These are phyloP conservation scores for Cynaeus angustus DNA, from an alignment of 2,888 invertebrate genomes.

Conservation along the genomic window DNA sequence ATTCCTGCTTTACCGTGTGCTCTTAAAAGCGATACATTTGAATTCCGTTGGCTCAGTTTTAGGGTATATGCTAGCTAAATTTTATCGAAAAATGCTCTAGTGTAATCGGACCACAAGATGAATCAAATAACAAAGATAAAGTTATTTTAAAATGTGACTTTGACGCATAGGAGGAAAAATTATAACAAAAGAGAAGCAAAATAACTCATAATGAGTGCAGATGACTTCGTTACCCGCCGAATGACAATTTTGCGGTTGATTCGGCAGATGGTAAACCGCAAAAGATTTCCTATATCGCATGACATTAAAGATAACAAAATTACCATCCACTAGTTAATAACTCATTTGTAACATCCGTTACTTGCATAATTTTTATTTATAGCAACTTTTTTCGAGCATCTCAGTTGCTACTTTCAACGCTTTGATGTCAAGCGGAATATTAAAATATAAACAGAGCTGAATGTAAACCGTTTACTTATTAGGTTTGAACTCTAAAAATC, in stretches of 20 bases:
- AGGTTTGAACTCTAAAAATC: too few species aligned
- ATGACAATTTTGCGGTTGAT: slow-evolving; percentile 15
- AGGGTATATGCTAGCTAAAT: slow-evolving; percentile 4
- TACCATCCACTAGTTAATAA: neutral
- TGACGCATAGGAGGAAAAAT: neutral
- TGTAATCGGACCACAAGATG: too few species aligned
- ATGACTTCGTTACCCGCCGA: neutral
- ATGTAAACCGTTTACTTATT: too few species aligned
- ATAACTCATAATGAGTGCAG: neutral
- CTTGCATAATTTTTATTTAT: slow-evolving; percentile 7
- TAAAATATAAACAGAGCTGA: too few species aligned
- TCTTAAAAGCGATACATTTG: slow-evolving; percentile 12
- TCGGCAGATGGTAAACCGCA: slow-evolving; percentile 20
- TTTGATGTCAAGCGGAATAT: too few species aligned
- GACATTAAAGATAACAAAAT: neutral
- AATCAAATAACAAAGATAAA: too few species aligned
- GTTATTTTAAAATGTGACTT: too few species aligned
- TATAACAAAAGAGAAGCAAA: neutral
- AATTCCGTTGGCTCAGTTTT: slow-evolving; percentile 19
- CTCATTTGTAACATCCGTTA: slow-evolving; percentile 4
- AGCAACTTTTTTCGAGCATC: neutral
- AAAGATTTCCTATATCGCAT: slow-evolving; percentile 5
- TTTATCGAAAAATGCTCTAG: slow-evolving; percentile 1
- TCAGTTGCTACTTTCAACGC: too few species aligned
- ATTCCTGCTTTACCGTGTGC: slow-evolving; percentile 21